Evolutionary conservation across 2,888 invertebrate species (phyloP), one percentile per base, ranked within the genome.

Genomic region (Ectemnius continuus): DNA sequence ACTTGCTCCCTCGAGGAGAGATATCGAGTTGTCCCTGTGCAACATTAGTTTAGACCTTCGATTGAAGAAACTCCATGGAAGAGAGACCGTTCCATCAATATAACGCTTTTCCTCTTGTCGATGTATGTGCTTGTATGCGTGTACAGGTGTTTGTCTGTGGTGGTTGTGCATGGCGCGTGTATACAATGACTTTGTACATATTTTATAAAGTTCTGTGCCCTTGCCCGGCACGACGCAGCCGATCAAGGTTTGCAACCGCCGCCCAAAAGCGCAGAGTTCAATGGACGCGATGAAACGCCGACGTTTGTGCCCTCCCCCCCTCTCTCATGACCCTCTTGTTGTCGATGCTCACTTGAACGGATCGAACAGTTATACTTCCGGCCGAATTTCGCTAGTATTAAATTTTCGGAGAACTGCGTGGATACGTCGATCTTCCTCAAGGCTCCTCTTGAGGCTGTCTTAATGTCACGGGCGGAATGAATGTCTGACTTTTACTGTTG

Each of bases 271-370:
- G 70, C 79, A 67, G 75, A 81, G 74, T 80, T 74, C 70, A 36
- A 81, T 76, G 79, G 77, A 79, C 76, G 76, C 78, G 76, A 80
- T 76, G 75, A 82, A 82, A 80, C 74, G 78, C 75, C 76, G 78
- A 74, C 70, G 66, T 80, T 79, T 72, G 62, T 70, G 69, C 61
- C 73, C 71, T 46, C 36, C 46, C 36, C 46, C 56, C 61, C 47
- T 52, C 16, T 52, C 16, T 23, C 16, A 52, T 11, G 52, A 52
- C 52, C 52, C 52, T 52, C 52, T 16, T 11, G 52, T 36, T 36
- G 8, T 16, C 52, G 52, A 5, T 52, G 14, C 52, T 52, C 16
- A 13, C 52, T 36, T 36, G 8, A 11, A 36, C 36, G 36, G 36
- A 36, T 36, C 36, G 36, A 36, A 11, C 36, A 36, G 36, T 11